phyloP scores from a whole-genome alignment of 1,140 invertebrate species.

The Homalodisca vitripennis region DNA sequence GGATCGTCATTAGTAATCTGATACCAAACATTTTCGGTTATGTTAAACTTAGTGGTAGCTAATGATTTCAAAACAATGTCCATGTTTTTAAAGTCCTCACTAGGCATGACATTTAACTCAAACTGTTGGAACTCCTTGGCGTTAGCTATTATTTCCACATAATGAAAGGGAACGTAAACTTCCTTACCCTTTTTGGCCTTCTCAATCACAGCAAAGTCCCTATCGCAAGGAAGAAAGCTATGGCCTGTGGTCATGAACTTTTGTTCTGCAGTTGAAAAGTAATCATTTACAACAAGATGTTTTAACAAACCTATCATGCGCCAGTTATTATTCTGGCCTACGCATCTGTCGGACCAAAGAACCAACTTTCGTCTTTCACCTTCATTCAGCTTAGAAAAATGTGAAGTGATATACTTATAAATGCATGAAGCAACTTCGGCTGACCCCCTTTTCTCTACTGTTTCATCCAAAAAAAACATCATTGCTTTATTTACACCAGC shows the following conservation, averaged over 20 bases:
- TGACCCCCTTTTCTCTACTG: slow-evolving; percentile 16
- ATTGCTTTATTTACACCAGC: slow-evolving; percentile 32
- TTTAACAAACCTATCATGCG: slow-evolving; percentile 1
- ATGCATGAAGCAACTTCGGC: slow-evolving; percentile 27
- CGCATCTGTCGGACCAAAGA: slow-evolving; percentile 25
- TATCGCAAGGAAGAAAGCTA: slow-evolving; percentile 32
- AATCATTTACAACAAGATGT: slow-evolving; percentile 15
- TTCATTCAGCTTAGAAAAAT: not conserved
- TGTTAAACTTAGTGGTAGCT: slow-evolving; percentile 15
- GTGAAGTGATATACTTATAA: slow-evolving; percentile 9
- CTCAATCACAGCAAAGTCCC: slow-evolving; percentile 31
- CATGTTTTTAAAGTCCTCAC: slow-evolving; percentile 16
- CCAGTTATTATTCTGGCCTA: slow-evolving; percentile 29
- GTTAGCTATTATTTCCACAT: slow-evolving; percentile 1
- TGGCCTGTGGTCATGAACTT: slow-evolving; percentile 32
- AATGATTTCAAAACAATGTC: slow-evolving; percentile 14
- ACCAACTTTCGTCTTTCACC: slow-evolving; percentile 6
- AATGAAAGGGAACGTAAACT: not conserved
- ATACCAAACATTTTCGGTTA: not conserved
- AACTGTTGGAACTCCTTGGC: slow-evolving; percentile 3
- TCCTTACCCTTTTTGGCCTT: slow-evolving; percentile 13
- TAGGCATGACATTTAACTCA: slow-evolving; percentile 10
- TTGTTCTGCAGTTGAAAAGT: slow-evolving; percentile 22
- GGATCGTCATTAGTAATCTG: not conserved
- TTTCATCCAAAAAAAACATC: not conserved